Conservation (phyloP, 2,888 invertebrate species). For the Lordiphosa andalusiaca region DNA sequence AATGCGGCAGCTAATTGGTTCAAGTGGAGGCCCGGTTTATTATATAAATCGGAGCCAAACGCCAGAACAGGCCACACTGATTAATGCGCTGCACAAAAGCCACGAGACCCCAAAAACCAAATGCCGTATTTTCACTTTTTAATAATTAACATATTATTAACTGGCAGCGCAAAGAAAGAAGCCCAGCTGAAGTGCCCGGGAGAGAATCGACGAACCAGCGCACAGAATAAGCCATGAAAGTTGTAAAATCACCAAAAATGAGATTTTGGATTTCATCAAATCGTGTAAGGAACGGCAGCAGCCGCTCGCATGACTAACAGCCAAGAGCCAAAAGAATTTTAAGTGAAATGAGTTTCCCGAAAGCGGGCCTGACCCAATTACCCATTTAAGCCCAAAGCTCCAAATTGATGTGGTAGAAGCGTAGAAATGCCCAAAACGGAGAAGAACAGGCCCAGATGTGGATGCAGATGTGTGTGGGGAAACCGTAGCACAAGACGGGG, state of each 20-base stretch:
- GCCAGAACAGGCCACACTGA: constrained; percentile 43
- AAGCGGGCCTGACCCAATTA: constrained; percentile 71
- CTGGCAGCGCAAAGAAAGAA: constrained; percentile 43
- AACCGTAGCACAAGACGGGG: constrained; percentile 38
- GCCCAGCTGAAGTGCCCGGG: constrained; percentile 51
- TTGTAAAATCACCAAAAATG: constrained; percentile 43
- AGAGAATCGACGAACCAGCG: constrained; percentile 18
- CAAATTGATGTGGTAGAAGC: constrained; percentile 29
- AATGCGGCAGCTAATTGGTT: constrained; percentile 29
- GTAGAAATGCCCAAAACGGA: constrained; percentile 38
- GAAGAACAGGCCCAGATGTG: constrained; percentile 29
- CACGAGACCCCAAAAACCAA: constrained; percentile 37
- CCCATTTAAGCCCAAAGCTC: constrained; percentile 62
- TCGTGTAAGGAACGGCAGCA: constrained; percentile 52
- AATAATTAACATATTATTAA: constrained; percentile 74
- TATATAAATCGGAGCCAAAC: constrained; percentile 45
- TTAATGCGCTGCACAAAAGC: constrained; percentile 42
- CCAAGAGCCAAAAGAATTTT: constrained; percentile 61
- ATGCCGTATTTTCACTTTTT: constrained; percentile 69
- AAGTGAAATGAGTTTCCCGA: constrained; percentile 73
- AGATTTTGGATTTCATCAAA: constrained; percentile 51
- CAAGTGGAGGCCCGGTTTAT: constrained; percentile 33
- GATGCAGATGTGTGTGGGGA: constrained; percentile 26
- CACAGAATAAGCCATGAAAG: constrained; percentile 64
- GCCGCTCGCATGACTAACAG: constrained; percentile 53